Evolutionary conservation across 2,797 vertebrate species (phyloP).

Genomic region (Alca torda): DNA sequence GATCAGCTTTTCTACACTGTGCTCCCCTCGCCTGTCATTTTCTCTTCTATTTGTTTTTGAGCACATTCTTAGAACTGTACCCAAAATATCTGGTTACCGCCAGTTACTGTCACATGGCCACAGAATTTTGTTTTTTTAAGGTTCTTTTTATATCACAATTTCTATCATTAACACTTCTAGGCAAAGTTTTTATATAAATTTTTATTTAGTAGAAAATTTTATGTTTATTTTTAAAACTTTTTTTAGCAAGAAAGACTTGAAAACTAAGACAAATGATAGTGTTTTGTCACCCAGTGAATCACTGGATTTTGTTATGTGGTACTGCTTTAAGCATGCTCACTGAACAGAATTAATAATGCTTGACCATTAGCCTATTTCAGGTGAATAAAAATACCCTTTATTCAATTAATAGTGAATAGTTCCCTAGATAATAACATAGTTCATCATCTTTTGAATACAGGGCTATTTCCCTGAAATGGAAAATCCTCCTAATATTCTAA

Average conservation of each 20-base stretch:
- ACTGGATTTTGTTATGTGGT: background rate
- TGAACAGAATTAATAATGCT: background rate
- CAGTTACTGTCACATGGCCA: background rate
- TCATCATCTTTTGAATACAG: background rate
- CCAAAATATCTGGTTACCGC: too few species aligned
- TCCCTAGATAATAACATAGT: background rate
- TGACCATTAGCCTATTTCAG: background rate
- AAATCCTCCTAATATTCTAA: background rate
- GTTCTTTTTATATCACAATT: background rate
- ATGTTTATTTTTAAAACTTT: background rate
- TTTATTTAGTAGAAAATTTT: background rate
- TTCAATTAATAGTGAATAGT: background rate
- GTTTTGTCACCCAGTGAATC: background rate
- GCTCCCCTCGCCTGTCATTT: fast-evolving
- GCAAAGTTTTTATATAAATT: background rate
- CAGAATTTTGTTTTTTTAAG: background rate
- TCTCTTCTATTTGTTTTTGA: background rate
- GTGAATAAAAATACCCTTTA: background rate
- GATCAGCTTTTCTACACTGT: background rate
- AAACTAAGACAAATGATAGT: background rate
- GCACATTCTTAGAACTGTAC: background rate
- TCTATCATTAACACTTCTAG: background rate
- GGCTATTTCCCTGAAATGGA: background rate
- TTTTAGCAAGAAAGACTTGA: background rate
- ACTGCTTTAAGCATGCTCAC: background rate